A percentile compares a stretch with the other conserved stretches of the same genome.
phyloP scores from a whole-genome alignment of 2,888 invertebrate species.

The Catocala fraxini region DNA sequence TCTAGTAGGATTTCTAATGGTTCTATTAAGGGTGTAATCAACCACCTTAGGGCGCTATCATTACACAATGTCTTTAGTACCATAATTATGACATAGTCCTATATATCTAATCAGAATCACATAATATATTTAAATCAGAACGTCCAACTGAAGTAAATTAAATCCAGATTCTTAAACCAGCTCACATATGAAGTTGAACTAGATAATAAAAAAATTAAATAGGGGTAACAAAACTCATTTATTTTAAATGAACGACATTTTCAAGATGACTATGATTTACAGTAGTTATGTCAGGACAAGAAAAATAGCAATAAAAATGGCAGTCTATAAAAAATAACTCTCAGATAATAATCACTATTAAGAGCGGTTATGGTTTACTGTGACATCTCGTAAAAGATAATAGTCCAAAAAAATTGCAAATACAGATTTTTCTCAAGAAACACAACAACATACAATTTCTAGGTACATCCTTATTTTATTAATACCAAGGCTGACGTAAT shows the following conservation, averaged over 20 bases:
- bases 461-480: conserved; percentile 40
- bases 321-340: background rate
- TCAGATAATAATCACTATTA: conserved; percentile 6
- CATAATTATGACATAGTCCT: no score
- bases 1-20: no score
- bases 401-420: conserved; percentile 15
- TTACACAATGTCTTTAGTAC: no score
- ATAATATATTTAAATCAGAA: no score
- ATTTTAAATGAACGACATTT: background rate
- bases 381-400: conserved; percentile 9
- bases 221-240: background rate
- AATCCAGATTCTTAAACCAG: no score
- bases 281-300: background rate
- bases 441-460: conserved; percentile 23
- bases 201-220: background rate
- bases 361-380: conserved; percentile 5
- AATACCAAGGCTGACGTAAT: conserved; percentile 37
- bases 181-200: no score
- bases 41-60: no score
- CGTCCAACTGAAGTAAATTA: no score
- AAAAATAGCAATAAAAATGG: no score
- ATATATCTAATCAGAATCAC: no score
- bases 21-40: no score
- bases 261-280: background rate
- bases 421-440: conserved; percentile 20